phyloP scores from a whole-genome alignment of 92 coral and sea anemone genomes.

The Phenganax marumi region DNA sequence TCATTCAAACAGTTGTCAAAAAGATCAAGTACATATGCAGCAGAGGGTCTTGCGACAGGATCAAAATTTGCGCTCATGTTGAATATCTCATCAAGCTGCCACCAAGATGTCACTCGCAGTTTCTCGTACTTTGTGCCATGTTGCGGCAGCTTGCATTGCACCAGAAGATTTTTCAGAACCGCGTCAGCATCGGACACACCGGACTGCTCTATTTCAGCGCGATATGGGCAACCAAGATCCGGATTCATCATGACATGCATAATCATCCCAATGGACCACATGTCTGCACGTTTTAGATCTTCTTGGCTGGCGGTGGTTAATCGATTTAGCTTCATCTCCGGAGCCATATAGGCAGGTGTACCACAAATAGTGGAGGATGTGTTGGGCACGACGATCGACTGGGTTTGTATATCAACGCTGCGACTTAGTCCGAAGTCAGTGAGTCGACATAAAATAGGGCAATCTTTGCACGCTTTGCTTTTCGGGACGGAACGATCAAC shows the following conservation, averaged over 20 bases:
- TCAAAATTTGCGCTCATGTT: slow-evolving; percentile 10
- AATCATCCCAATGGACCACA: slow-evolving; percentile 49
- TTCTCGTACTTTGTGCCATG: slow-evolving; percentile 22
- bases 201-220: slow-evolving; percentile 12
- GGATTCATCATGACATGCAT: slow-evolving; percentile 42
- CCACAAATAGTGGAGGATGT: slow-evolving; percentile 42
- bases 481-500: neutral
- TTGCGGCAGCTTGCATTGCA: slow-evolving; percentile 14
- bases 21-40: neutral
- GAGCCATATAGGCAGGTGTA: slow-evolving; percentile 51
- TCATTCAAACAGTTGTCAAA: neutral
- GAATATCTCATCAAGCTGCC: slow-evolving; percentile 15
- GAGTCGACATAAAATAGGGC: slow-evolving; percentile 52
- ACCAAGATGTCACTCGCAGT: slow-evolving; percentile 10
- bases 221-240: slow-evolving; percentile 26
- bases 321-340: slow-evolving; percentile 25
- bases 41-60: slow-evolving; percentile 17
- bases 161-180: neutral
- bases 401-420: slow-evolving; percentile 41
- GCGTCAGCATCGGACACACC: neutral
- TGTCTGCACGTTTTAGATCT: slow-evolving; percentile 51
- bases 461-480: slow-evolving; percentile 32
- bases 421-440: slow-evolving; percentile 51
- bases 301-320: slow-evolving; percentile 36
- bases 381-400: slow-evolving; percentile 26